A percentile compares a stretch with the other conserved stretches of the same genome.
Conservation (phyloP, 1,140 invertebrate genomes). For the Camponotus floridanus region DNA sequence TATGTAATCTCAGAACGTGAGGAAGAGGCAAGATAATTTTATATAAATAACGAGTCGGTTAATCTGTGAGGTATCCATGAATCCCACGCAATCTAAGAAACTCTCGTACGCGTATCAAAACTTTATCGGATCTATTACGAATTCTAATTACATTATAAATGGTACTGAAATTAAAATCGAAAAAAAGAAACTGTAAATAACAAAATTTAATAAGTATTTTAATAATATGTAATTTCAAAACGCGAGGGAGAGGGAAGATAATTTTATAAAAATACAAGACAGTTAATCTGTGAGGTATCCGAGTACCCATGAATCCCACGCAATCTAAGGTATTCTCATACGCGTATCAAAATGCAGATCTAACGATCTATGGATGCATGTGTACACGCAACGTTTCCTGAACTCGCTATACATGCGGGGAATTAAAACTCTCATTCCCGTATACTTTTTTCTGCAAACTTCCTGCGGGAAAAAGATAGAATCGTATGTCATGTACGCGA, state of each 20-base stretch:
- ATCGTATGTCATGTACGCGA: conserved; percentile 17
- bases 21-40: neutral
- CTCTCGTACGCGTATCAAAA: conserved; percentile 8
- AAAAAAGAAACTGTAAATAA: neutral
- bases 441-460: conserved; percentile 14
- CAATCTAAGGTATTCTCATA: neutral
- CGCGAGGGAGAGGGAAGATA: too few species aligned
- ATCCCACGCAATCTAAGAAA: neutral
- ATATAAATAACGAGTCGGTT: neutral
- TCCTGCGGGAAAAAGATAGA: conserved; percentile 19
- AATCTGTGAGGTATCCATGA: neutral
- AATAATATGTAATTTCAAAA: neutral
- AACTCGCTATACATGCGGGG: neutral
- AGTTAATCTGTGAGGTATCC: conserved; percentile 1
- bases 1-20: neutral
- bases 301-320: conserved; percentile 7
- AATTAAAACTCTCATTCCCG: conserved; percentile 20
- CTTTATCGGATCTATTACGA: neutral
- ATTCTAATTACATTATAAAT: neutral
- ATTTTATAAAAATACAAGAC: neutral
- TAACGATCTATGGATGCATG: conserved; percentile 22
- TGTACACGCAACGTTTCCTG: conserved; percentile 43
- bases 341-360: conserved; percentile 19
- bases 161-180: neutral
- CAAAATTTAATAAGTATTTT: neutral